Base-by-base conservation (phyloP, 2,113 vertebrate species). In the Anthoscopus minutus region DNA sequence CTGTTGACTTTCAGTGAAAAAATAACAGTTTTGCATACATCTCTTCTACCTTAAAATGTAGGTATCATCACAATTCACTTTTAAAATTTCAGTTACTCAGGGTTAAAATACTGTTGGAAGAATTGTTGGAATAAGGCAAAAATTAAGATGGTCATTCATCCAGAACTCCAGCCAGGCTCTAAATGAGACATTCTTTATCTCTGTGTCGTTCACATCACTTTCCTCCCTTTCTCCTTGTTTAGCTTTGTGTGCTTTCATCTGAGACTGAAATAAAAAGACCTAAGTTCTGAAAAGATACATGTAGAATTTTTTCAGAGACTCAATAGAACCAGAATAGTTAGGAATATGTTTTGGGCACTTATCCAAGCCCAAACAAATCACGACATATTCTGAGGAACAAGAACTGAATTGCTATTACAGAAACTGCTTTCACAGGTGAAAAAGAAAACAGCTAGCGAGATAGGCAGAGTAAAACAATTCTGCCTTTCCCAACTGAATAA, bases 341-440 rank as follows among this genome's bases (percentile, higher is more conserved):
- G 44, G 58, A 86, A 27, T 54, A 8, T 76, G 42, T 89, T 91
- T 94, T 65, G 84, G 78, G 89, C 81, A 65, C 73, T 94, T 96
- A 88, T 89, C 93, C 92, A 95, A 86, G 60, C 67, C 81, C 85
- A 81, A 93, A 88, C 85, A 93, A 93, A 95, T 93, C 92, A 93
- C 79, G 81, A 23, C 72, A 27, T 78, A 90, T 82, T 95, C 77
- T 81, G 82, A 93, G 65, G 45, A 90, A 79, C 69, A 86, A 86
- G 85, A 89, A 79, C 69, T 92, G 82, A 95, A 81, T 86, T 93
- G 80, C 76, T 93, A 24, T 96, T 97, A 86, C 56, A 78, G 47
- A 69, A 86, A 65, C 76, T 71, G 64, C 61, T 95, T 90, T 95
- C 60, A 53, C 51, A 89, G 48, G 70, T 88, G 81, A 77, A 86